These are phyloP conservation scores for Siphamia tubifer DNA, from an alignment of 2,113 vertebrate species.

Conservation along the genomic window DNA sequence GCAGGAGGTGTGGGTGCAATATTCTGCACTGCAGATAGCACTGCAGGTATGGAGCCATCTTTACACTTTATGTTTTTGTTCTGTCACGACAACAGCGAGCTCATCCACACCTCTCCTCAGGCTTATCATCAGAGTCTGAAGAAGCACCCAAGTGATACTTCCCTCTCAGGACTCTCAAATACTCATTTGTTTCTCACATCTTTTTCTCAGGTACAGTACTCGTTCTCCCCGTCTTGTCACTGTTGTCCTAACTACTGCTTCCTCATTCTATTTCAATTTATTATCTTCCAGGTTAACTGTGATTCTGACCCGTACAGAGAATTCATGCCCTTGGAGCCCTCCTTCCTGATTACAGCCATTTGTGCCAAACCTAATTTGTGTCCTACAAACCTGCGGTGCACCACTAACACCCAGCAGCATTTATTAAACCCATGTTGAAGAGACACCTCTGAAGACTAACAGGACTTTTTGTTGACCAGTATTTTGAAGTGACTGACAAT, in stretches of 20 bases:
- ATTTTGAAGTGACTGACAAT: not conserved
- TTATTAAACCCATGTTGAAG: constrained; percentile 43
- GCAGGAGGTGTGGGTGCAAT: constrained; percentile 80
- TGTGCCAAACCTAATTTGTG: constrained; percentile 69
- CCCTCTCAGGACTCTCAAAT: constrained; percentile 70
- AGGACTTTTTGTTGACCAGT: not conserved
- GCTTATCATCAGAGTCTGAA: constrained; percentile 72
- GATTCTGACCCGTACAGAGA: constrained; percentile 58
- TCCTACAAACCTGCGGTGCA: constrained; percentile 62
- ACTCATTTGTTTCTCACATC: constrained; percentile 72
- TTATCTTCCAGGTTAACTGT: constrained; percentile 70
- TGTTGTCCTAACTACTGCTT: not conserved
- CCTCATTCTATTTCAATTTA: not conserved
- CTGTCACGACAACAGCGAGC: not conserved
- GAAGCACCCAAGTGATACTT: constrained; percentile 55
- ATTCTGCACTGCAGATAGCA: constrained; percentile 76
- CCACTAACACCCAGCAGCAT: constrained; percentile 36
- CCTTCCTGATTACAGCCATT: constrained; percentile 75
- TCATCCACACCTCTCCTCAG: constrained; percentile 42
- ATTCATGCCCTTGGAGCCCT: constrained; percentile 74
- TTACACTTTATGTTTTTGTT: not conserved
- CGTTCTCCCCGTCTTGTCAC: not conserved
- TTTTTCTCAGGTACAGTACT: constrained; percentile 74
- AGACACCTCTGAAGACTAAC: not conserved
- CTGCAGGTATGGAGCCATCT: constrained; percentile 62